Evolutionary conservation across 2,888 invertebrate genomes (phyloP).

Genomic region (Apocheima hispidaria): DNA sequence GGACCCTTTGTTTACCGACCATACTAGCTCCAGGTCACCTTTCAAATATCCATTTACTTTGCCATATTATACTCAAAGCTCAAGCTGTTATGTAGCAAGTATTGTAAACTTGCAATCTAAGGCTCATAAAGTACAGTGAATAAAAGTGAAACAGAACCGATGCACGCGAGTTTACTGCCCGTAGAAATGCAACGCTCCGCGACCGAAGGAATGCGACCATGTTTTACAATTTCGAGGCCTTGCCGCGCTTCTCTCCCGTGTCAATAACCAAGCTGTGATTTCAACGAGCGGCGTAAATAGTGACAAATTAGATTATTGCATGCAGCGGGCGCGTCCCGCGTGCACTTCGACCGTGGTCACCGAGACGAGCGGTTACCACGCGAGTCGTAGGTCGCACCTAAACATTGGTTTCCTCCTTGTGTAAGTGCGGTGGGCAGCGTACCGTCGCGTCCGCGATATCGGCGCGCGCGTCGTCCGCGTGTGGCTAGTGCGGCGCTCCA

Average conservation of each 20-base stretch:
- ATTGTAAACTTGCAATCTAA: not conserved
- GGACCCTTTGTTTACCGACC: conserved; percentile 26
- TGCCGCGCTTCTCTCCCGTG: conserved; percentile 8
- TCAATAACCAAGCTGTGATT: conserved; percentile 18
- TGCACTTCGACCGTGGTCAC: conserved; percentile 29
- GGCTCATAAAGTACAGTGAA: conserved; percentile 21
- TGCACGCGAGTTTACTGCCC: conserved; percentile 30
- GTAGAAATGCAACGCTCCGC: conserved; percentile 31
- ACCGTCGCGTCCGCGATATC: conserved; percentile 29
- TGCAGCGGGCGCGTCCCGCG: conserved; percentile 22
- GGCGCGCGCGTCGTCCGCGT: conserved; percentile 29
- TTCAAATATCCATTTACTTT: conserved; percentile 2
- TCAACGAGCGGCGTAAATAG: conserved; percentile 17
- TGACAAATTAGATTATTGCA: conserved; percentile 40
- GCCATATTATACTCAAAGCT: not conserved
- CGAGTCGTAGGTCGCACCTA: not conserved
- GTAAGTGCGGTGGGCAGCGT: conserved; percentile 13
- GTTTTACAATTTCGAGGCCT: conserved; percentile 9
- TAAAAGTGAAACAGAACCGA: conserved; percentile 45
- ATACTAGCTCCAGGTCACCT: conserved; percentile 19
- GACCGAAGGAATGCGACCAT: conserved; percentile 18
- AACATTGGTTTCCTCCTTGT: conserved; percentile 24
- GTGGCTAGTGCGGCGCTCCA: conserved; percentile 31
- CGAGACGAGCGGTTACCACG: conserved; percentile 5
- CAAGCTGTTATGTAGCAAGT: not conserved